These are phyloP conservation scores for Zoanthus sansibaricus DNA, from an alignment of 92 coral and sea anemone species.

Conservation along the genomic window DNA sequence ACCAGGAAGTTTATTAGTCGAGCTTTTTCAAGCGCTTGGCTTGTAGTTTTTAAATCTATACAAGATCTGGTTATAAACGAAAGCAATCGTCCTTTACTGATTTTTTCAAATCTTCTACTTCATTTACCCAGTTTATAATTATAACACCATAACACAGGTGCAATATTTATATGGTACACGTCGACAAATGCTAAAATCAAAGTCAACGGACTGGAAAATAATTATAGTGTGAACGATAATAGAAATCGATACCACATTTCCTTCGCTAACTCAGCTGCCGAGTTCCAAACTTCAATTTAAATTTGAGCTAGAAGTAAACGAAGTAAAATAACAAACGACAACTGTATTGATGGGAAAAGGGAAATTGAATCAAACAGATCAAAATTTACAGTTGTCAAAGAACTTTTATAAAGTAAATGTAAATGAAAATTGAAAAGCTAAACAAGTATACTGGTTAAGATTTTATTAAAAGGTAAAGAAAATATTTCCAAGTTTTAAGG, in stretches of 20 bases:
- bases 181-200: constrained; percentile 29
- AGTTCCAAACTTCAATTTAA: constrained; percentile 11
- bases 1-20: no score
- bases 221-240: not conserved
- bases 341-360: not conserved
- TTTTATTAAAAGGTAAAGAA: not conserved
- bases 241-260: not conserved
- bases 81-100: not conserved
- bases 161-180: constrained; percentile 44
- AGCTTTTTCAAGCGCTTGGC: no score
- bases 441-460: not conserved
- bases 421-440: not conserved
- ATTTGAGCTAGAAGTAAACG: constrained; percentile 34
- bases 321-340: constrained; percentile 21
- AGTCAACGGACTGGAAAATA: constrained; percentile 12
- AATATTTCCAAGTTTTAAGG: not conserved
- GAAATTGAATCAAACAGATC: constrained; percentile 9
- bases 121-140: not conserved
- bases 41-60: no score
- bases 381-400: constrained; percentile 26
- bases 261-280: not conserved
- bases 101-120: not conserved
- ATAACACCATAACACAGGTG: constrained; percentile 23
- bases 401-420: not conserved
- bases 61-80: not conserved